Evolutionary conservation across 2,888 invertebrate genomes (phyloP), one percentile per base, ranked within the genome.

Genomic region (Salticus scenicus): DNA sequence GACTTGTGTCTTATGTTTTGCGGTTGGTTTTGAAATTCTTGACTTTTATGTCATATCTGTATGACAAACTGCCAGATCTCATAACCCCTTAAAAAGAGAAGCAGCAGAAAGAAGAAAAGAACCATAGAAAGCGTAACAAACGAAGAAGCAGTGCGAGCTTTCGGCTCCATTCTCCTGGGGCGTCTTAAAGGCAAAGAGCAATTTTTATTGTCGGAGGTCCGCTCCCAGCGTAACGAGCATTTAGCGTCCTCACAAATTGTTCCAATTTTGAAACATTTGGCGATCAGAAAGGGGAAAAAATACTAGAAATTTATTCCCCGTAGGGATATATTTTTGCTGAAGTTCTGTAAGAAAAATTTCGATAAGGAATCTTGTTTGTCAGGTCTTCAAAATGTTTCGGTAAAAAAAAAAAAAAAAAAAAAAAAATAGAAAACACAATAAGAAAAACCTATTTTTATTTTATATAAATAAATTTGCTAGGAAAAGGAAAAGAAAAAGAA

Each of bases 161-260:
- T 17, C 66, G 78, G 37, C 47, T n/a, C 20, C 51, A 47, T 33
- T 75, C 83, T 83, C 83, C 17, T 8, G 83, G 83, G 83, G 76
- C 47, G 67, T 72, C 66, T 76, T 77, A 83, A 83, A 83, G 63
- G 77, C 83, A 37, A 67, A 71, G 77, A 83, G 76, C 72, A 71
- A 71, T 78, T 84, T 57, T 84, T 84, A 84, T 77, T 77, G 83
- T 84, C 83, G 42, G 69, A 67, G 83, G 24, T 57, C 57, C 24
- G 20, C 57, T 1, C 57, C 12, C 57, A 24, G 57, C 67, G 83
- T 84, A 84, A 84, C 83, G 83, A 84, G 77, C 83, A 77, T 83
- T 83, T 83, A 84, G 83, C 77, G 77, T 77, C 83, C 72, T 77
- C 83, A 72, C 83, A 84, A 84, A 84, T 84, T 77, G 83, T 84